Evolutionary conservation across 1,140 invertebrate species (phyloP).

Genomic region (Calliopsis andreniformis): DNA sequence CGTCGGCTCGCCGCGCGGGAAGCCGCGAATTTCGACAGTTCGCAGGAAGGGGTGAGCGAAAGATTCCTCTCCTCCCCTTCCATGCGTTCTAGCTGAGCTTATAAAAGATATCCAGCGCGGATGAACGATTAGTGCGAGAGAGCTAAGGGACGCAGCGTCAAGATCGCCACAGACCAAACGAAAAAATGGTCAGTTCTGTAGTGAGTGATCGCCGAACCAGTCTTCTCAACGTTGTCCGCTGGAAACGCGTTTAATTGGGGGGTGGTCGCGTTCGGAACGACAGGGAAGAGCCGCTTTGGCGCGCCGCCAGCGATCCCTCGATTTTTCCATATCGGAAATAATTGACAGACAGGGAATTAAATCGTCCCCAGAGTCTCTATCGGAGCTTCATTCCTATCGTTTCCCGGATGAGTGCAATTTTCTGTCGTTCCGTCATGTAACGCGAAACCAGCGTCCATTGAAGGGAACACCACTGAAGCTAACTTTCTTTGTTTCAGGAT

Average conservation of each 20-base stretch:
- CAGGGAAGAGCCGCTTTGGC: conserved; percentile 1
- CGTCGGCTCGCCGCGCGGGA: conserved; percentile 10
- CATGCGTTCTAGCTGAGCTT: conserved; percentile 62
- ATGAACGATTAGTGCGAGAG: conserved; percentile 65
- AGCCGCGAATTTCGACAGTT: conserved; percentile 42
- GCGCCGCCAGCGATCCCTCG: not conserved
- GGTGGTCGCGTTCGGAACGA: not conserved
- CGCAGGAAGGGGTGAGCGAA: conserved; percentile 39
- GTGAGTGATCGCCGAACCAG: not conserved
- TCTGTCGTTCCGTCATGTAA: not conserved
- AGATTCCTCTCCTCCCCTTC: conserved; percentile 25
- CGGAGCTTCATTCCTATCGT: not conserved
- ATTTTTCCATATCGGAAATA: conserved; percentile 12
- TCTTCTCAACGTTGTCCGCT: not conserved
- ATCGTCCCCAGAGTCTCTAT: not conserved
- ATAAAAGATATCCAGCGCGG: conserved; percentile 74
- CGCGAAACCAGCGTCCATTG: not conserved
- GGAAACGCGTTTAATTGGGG: not conserved
- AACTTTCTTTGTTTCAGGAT: conserved; percentile 81
- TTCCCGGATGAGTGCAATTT: not conserved
- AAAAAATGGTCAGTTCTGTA: conserved; percentile 46
- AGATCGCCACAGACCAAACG: not conserved
- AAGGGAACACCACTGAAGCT: not conserved
- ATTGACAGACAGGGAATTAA: conserved; percentile 23
- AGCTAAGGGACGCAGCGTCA: conserved; percentile 33